Conservation (phyloP, 2,797 vertebrate genomes). For the Otus scops region DNA sequence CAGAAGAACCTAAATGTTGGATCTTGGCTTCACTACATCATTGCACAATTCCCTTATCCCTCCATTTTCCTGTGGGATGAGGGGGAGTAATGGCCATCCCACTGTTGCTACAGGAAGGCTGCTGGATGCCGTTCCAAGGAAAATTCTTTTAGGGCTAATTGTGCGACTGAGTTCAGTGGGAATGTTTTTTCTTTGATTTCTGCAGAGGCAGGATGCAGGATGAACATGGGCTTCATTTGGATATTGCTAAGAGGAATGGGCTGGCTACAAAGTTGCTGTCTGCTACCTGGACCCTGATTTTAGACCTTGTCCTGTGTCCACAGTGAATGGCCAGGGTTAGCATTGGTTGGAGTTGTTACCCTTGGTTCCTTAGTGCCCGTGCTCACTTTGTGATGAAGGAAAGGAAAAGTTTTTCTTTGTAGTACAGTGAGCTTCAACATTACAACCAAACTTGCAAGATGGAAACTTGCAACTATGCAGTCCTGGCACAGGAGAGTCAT, state of each 20-base stretch:
- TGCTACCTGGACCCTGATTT: neutral
- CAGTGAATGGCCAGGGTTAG: neutral
- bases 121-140: neutral
- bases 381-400: neutral
- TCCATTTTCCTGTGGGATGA: neutral
- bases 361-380: neutral
- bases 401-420: neutral
- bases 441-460: neutral
- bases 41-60: neutral
- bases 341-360: neutral
- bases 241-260: neutral
- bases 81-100: neutral
- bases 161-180: neutral
- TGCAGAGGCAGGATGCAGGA: neutral
- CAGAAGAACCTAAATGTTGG: neutral
- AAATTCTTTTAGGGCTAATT: neutral
- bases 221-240: neutral
- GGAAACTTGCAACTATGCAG: neutral
- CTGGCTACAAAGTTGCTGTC: neutral
- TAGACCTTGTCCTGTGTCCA: neutral
- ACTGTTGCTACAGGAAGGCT: neutral
- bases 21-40: neutral
- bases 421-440: rapidly evolving
- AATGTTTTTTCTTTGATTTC: neutral
- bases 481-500: neutral